Base-by-base conservation (phyloP, 2,797 vertebrate species). In the Phalloptychus januarius region DNA sequence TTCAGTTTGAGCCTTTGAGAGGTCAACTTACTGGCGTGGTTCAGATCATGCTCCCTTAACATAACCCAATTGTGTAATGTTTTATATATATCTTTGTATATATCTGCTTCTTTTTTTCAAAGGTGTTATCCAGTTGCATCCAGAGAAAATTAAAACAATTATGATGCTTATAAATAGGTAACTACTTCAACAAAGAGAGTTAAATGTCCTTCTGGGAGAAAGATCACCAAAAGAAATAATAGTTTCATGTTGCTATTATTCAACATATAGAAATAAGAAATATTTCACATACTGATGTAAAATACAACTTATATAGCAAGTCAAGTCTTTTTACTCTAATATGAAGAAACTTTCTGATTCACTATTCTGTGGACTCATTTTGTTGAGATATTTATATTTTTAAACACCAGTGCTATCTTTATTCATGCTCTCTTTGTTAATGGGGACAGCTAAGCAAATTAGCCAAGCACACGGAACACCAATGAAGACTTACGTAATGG, bases 281-380 rank as follows among this genome's bases (percentile, higher is more conserved):
- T 65, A 76, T 77, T 85, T 91, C 87, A 79, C 79, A 67, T 86
- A 84, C 48, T 48, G 65, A 76, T 65, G 48, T n/a, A 74, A 83
- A 85, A 87, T 85, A 86, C 58, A 79, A 58, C 71, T 1, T 23
- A 3, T 52, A 23, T 31, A 18, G n/a, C 20, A 79, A 85, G 84
- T 25, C 1, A 23, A 38, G 8, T 1, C 0, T n/a, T 42, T 42
- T 42, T 42, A 69, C 11, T 42, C 11, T 6, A 25, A 69, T 42
- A 6, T 69, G 16, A 42, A 42, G 23, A 69, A 42, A 20, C 23
- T 15, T 42, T 69, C 40, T 40, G 46, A 23, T 38, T 72, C 31
- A 38, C 31, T 13, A 25, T 48, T 18, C 48, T 48, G 44, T 50
- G 1, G 40, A 25, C 16, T 18, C 0, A 18, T n/a, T n/a, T 42